Evolutionary conservation across 2,113 vertebrate species (phyloP).

Genomic region (Brachyhypopomus occidentalis): DNA sequence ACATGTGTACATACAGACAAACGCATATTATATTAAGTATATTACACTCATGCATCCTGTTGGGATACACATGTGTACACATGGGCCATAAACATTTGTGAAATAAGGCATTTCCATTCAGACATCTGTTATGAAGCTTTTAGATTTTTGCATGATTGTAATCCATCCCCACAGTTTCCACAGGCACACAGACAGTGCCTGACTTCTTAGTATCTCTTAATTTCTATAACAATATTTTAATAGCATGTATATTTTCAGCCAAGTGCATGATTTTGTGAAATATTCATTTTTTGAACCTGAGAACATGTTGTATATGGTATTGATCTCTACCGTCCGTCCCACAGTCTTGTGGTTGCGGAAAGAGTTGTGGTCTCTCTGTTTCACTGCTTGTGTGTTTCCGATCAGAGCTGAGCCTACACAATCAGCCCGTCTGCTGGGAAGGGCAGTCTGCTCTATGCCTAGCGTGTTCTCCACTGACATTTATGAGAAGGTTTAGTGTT

Average conservation of each 20-base stretch:
- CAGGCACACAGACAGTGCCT: background rate
- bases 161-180: constrained; percentile 7
- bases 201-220: constrained; percentile 6
- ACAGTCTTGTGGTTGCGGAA: constrained; percentile 22
- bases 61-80: background rate
- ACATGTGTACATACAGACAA: constrained; percentile 18
- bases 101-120: constrained; percentile 1
- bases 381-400: constrained; percentile 9
- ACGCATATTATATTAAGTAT: constrained; percentile 23
- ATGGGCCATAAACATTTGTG: background rate
- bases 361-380: constrained; percentile 6
- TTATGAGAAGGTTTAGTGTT: constrained; percentile 70
- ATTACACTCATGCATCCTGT: constrained; percentile 7
- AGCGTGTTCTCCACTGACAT: constrained; percentile 58
- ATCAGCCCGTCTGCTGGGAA: constrained; percentile 39
- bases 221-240: constrained; percentile 16
- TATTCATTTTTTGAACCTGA: constrained; percentile 2
- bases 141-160: background rate
- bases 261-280: background rate
- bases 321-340: background rate
- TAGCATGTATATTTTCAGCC: background rate
- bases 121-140: background rate
- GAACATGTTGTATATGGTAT: constrained; percentile 18
- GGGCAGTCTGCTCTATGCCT: constrained; percentile 48
- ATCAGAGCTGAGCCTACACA: constrained; percentile 7